A percentile compares a stretch with the other conserved stretches of the same genome.
phyloP scores from a whole-genome alignment of 1,140 invertebrate species.

The Mamestra configurata region DNA sequence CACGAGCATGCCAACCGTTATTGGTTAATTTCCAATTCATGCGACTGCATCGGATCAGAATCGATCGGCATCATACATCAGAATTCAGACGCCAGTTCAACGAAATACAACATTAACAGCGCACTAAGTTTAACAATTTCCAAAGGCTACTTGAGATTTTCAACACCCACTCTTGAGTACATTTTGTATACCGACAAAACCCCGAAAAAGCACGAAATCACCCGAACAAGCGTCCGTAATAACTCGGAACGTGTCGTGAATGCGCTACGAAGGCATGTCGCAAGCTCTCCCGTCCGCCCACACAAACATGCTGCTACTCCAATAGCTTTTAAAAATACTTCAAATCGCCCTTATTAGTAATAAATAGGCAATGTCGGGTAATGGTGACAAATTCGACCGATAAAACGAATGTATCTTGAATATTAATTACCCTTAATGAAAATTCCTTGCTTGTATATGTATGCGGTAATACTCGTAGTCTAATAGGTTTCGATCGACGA shows the following conservation, averaged over 20 bases:
- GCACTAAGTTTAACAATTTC: background rate
- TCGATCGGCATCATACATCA: too few species aligned
- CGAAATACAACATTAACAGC: background rate
- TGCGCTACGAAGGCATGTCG: constrained; percentile 52
- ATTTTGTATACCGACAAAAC: constrained; percentile 40
- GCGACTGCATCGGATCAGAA: too few species aligned
- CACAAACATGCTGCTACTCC: constrained; percentile 38
- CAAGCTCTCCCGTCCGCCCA: constrained; percentile 54
- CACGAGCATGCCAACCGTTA: too few species aligned
- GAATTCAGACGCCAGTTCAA: too few species aligned
- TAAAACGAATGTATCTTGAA: constrained; percentile 49
- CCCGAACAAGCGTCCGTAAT: constrained; percentile 43
- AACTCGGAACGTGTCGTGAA: constrained; percentile 63
- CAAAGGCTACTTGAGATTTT: background rate
- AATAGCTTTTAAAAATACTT: constrained; percentile 41
- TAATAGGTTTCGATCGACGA: constrained; percentile 17
- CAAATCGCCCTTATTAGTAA: constrained; percentile 47
- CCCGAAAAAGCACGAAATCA: constrained; percentile 38
- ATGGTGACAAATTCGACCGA: constrained; percentile 53
- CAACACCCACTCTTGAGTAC: background rate
- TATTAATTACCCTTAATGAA: constrained; percentile 41
- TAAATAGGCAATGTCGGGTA: constrained; percentile 49
- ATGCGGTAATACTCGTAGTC: too few species aligned
- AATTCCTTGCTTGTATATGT: constrained; percentile 21
- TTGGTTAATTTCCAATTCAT: too few species aligned